Evolutionary conservation across 2,113 vertebrate genomes (phyloP), one percentile per base, ranked within the genome.

Genomic region (Erythrocebus patas): DNA sequence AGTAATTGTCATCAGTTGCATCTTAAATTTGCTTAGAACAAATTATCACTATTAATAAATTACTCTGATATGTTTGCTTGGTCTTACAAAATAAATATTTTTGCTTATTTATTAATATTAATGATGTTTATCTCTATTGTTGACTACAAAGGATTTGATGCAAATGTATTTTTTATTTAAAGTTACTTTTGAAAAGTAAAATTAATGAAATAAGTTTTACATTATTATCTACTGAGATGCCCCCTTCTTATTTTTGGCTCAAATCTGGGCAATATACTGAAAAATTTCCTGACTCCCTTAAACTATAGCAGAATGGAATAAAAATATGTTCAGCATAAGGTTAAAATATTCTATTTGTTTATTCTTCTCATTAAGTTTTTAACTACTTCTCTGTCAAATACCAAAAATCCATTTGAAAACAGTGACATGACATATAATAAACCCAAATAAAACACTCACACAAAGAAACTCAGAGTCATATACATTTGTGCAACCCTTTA

Each of bases 341-440:
- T 96, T 96, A 98, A 95, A 76, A 83, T 61, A 91, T 85, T 95
- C 70, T 97, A 80, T 95, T 95, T 98, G 94, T n/a, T 78, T 88
- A 30, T 88, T 50, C 20, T 80, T 95, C 81, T 97, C 91, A 97
- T 97, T 98, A 90, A 97, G 98, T 97, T 95, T 66, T 61, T 93
- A 93, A 96, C 80, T 87, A 96, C 93, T 73, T 97, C 78, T 91
- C 59, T 30, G 66, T 73, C 45, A 83, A 97, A 94, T 73, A 94
- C 32, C 78, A 92, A 82, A 96, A 97, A 97, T 97, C 22, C 96
- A 96, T 82, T 84, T 96, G 93, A 97, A 61, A 96, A 90, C 30
- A 90, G 87, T 66, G 72, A 81, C 73, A 94, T 38, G 91, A 95
- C 52, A 91, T 61, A 97, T 84, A 97, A 98, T 93, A 98, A 98